These are phyloP conservation scores for Rhagonycha fulva DNA, from an alignment of 2,888 invertebrate genomes.

Conservation along the genomic window DNA sequence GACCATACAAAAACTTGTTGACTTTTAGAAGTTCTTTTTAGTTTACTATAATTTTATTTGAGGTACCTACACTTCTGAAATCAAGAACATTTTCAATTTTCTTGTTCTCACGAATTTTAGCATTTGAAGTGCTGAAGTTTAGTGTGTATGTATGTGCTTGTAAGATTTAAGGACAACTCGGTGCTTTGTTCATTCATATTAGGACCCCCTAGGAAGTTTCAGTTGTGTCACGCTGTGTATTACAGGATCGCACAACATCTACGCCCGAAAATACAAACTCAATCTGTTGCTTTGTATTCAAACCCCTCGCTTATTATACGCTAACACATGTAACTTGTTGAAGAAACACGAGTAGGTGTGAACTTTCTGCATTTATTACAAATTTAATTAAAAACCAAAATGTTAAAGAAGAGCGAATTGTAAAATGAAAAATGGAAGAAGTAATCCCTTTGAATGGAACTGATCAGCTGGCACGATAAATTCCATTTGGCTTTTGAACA, in stretches of 20 bases:
- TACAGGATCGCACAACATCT: conserved; percentile 9
- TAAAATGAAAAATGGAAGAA: neutral
- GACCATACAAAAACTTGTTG: neutral
- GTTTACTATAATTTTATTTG: neutral
- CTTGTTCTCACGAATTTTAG: neutral
- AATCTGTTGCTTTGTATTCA: conserved; percentile 9
- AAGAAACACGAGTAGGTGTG: conserved; percentile 2
- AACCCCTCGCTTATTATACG: neutral
- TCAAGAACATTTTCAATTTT: conserved; percentile 1
- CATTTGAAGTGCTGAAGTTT: neutral
- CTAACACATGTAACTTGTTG: conserved; percentile 1
- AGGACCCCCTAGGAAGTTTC: neutral
- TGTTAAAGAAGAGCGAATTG: neutral
- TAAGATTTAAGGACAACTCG: neutral
- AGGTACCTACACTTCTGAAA: neutral
- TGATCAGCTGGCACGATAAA: neutral
- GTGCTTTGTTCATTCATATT: neutral
- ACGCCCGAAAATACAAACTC: conserved; percentile 11
- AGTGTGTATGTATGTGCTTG: neutral
- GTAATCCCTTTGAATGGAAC: neutral
- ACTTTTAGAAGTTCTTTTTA: neutral
- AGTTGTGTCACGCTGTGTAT: conserved; percentile 9
- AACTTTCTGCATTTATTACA: neutral
- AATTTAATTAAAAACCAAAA: neutral
- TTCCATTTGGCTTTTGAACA: neutral